These are phyloP conservation scores for Lordiphosa fenestrarum DNA, from an alignment of 2,888 invertebrate species.

Conservation along the genomic window DNA sequence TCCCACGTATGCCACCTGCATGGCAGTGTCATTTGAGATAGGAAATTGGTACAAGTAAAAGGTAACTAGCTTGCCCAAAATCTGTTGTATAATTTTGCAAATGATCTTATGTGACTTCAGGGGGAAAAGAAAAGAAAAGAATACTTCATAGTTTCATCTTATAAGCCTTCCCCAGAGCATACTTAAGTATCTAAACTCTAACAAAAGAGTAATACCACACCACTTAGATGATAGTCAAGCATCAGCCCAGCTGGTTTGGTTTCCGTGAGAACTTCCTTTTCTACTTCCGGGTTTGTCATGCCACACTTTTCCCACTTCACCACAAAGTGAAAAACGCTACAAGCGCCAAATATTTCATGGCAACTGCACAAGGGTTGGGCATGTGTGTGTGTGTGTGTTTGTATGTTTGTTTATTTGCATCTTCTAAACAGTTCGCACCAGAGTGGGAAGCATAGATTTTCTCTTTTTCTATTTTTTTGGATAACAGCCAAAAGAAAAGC, in stretches of 20 bases:
- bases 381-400: slow-evolving; percentile 13
- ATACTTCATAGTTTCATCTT: no score
- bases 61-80: no score
- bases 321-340: slow-evolving; percentile 65
- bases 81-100: no score
- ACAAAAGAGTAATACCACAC: background rate
- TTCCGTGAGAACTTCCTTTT: slow-evolving; percentile 40
- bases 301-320: slow-evolving; percentile 26
- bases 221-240: slow-evolving; percentile 6
- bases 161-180: background rate
- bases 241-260: slow-evolving; percentile 45
- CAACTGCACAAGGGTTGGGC: slow-evolving; percentile 30
- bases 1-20: no score
- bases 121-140: no score
- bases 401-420: slow-evolving; percentile 62
- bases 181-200: background rate
- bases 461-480: slow-evolving; percentile 41
- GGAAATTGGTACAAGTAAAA: no score
- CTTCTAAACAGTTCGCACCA: slow-evolving; percentile 53
- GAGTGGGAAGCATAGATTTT: slow-evolving; percentile 14
- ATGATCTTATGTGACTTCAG: no score
- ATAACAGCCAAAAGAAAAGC: slow-evolving; percentile 60
- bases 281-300: background rate
- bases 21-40: no score
- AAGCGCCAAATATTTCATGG: slow-evolving; percentile 69